These are phyloP conservation scores for Drepanosiphum platanoidis DNA, from an alignment of 2,888 invertebrate genomes.

Conservation along the genomic window DNA sequence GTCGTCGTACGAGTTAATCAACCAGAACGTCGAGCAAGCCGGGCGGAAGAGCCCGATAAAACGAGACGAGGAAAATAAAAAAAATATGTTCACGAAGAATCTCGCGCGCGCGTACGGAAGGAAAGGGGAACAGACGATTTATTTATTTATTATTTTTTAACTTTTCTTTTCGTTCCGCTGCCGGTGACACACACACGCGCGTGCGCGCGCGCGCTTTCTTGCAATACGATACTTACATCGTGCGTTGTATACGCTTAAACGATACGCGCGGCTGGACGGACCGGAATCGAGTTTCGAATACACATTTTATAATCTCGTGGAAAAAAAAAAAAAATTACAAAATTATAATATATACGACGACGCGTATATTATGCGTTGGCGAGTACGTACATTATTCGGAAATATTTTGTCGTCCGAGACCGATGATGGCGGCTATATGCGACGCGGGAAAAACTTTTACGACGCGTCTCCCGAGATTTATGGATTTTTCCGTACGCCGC, in stretches of 20 bases:
- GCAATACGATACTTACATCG: constrained; percentile 36
- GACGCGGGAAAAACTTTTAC: constrained; percentile 5
- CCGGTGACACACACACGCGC: constrained; percentile 14
- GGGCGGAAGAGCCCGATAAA: constrained; percentile 59
- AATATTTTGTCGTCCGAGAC: no score
- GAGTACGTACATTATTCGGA: no score
- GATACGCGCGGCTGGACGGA: background rate
- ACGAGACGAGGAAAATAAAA: background rate
- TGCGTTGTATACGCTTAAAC: background rate
- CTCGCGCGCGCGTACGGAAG: background rate
- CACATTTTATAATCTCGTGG: background rate
- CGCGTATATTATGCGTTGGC: no score
- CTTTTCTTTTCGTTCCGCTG: constrained; percentile 5
- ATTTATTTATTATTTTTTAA: background rate
- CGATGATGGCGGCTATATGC: no score
- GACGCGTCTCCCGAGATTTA: constrained; percentile 6
- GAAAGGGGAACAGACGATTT: constrained; percentile 6
- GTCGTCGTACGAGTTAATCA: constrained; percentile 52
- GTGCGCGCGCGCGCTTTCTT: no score
- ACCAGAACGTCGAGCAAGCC: constrained; percentile 49
- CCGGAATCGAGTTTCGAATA: constrained; percentile 39
- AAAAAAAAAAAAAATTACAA: background rate
- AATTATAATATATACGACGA: no score
- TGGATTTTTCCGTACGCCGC: background rate
- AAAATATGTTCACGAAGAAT: constrained; percentile 1